Evolutionary conservation across 2,113 vertebrate species (phyloP).

Genomic region (Sinocyclocheilus rhinocerous): DNA sequence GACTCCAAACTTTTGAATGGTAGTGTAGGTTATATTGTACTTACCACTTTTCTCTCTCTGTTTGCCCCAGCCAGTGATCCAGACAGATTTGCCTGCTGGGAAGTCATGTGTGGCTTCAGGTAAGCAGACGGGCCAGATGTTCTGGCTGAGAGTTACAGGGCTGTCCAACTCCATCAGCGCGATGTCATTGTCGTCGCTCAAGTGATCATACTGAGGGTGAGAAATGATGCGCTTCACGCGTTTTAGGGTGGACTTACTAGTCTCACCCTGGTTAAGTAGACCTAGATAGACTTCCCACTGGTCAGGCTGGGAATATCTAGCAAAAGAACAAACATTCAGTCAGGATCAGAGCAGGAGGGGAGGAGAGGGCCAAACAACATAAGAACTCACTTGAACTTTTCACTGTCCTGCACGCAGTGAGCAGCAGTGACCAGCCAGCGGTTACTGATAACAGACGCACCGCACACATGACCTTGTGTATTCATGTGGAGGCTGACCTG

Average conservation of each 20-base stretch:
- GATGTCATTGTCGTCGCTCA: conserved; percentile 84
- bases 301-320: conserved; percentile 77
- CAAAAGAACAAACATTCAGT: not conserved
- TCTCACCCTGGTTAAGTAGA: conserved; percentile 77
- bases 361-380: not conserved
- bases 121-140: conserved; percentile 86
- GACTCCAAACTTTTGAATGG: no score
- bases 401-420: conserved; percentile 84
- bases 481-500: conserved; percentile 89
- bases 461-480: conserved; percentile 81
- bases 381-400: conserved; percentile 72
- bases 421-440: conserved; percentile 89
- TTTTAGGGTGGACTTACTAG: conserved; percentile 51
- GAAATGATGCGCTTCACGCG: conserved; percentile 78
- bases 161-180: conserved; percentile 86
- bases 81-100: conserved; percentile 78
- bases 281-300: conserved; percentile 86
- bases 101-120: conserved; percentile 79
- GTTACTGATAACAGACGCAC: conserved; percentile 83
- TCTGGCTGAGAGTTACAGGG: conserved; percentile 70
- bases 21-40: no score
- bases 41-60: conserved; percentile 81
- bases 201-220: conserved; percentile 80
- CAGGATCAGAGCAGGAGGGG: not conserved
- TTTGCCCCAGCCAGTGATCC: conserved; percentile 93